Evolutionary conservation across 2,888 invertebrate species (phyloP), one percentile per base, ranked within the genome.

Genomic region (Drosophila tanythrix): DNA sequence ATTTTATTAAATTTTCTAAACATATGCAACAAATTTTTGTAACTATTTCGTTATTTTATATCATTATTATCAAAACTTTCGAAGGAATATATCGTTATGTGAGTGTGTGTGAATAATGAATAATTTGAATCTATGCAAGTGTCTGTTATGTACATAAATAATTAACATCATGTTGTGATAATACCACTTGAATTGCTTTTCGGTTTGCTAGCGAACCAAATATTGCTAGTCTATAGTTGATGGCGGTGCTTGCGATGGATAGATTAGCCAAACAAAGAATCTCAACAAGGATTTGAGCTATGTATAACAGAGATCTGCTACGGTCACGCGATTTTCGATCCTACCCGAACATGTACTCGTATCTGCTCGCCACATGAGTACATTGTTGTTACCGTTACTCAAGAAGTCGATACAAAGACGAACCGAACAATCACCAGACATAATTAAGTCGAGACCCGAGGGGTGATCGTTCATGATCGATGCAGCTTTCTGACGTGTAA

Each of bases 161-260:
- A 43, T 57, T 65, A 55, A 67, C 57, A 57, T 82, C 60, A 72
- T 59, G 38, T 63, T 77, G 29, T 38, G 46, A 46, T 81, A 88
- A 88, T 88, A 89, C 86, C 88, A 85, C 86, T 86, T 89, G 71
- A 89, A 88, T 89, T 88, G 87, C 87, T 89, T 88, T 82, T 84
- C 63, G 33, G 81, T 55, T 25, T 74, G 53, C 60, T 48, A 64
- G 35, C 55, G 43, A 74, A 75, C 56, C 29, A 59, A 60, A 50
- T 36, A n/a, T 46, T 35, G 55, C 38, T 55, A 67, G 53, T 62
- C 63, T 51, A 31, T 31, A 64, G 40, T 64, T 59, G 35, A 43
- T 43, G 59, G 35, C 66, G 64, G 40, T 70, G 65, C 46, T 62
- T 46, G 53, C 52, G 10, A 38, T 48, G 46, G 31, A 46, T 46